These are phyloP conservation scores for Acromyrmex heyeri DNA, from an alignment of 1,140 invertebrate species.

Conservation along the genomic window DNA sequence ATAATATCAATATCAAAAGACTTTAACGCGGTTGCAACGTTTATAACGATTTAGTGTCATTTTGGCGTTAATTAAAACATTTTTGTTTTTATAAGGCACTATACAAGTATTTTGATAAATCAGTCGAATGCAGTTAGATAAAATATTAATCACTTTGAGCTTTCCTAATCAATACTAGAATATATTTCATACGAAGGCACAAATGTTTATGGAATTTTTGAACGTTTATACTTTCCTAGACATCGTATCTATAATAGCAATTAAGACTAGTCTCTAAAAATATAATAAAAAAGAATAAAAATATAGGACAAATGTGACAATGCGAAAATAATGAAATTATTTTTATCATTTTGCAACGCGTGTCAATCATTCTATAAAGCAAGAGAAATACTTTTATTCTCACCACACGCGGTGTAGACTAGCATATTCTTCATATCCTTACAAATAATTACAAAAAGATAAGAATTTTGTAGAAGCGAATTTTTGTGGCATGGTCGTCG, in stretches of 20 bases:
- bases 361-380: not conserved
- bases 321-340: conserved; percentile 1
- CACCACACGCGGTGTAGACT: conserved; percentile 63
- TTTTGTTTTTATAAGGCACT: conserved; percentile 69
- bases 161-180: conserved; percentile 3
- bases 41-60: conserved; percentile 62
- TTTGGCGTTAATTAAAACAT: conserved; percentile 68
- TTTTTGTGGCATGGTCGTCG: conserved; percentile 35
- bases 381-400: conserved; percentile 58
- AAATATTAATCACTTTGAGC: conserved; percentile 43
- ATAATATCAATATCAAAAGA: conserved; percentile 53
- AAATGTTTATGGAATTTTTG: conserved; percentile 46
- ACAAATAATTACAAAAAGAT: conserved; percentile 35
- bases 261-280: conserved; percentile 68
- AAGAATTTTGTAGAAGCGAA: conserved; percentile 59
- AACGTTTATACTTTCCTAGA: conserved; percentile 27
- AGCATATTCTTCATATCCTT: conserved; percentile 59
- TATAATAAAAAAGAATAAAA: conserved; percentile 54
- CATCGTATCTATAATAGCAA: conserved; percentile 16
- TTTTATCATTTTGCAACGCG: conserved; percentile 21
- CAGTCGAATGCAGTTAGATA: conserved; percentile 71
- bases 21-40: conserved; percentile 13
- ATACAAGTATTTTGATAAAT: conserved; percentile 71
- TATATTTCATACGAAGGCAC: conserved; percentile 22
- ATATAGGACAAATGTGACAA: not conserved